Evolutionary conservation across 2,797 vertebrate genomes (phyloP), one percentile per base, ranked within the genome.

Genomic region (Xenopus petersii): DNA sequence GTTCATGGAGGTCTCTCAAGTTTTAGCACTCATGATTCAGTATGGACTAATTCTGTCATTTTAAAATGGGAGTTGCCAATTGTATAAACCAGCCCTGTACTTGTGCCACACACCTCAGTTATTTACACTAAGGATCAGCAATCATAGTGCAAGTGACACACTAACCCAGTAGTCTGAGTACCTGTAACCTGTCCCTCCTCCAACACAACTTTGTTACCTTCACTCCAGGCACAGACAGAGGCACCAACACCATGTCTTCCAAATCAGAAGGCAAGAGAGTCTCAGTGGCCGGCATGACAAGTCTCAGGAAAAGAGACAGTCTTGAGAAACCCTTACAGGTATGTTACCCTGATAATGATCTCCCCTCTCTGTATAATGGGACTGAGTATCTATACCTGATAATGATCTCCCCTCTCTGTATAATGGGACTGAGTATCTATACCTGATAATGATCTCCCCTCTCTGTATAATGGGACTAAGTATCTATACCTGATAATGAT

Each of bases 41-140:
- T 21, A 21, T 21, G 21, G 21, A 21, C 21, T 21, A 36, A 3
- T 36, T 6, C 6, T 4, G 33, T 36, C 33, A 36, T 36, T 36
- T 36, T 36, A 36, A 36, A 36, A 36, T 36, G 33, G 33, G 33
- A 36, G 33, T 36, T 36, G 33, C 33, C 33, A 36, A 36, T 36
- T 36, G 33, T 36, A 36, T 36, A 0, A 36, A 36, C 33, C 33
- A 49, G 49, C 70, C 75, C 15, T 64, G 10, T n/a, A 9, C 33
- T 12, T 48, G 26, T 54, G 69, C 75, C 63, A 54, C 62, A 60
- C 13, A 42, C 59, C 68, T 26, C 10, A 33, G 10, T 48, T 78
- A 64, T 78, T 78, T 64, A 78, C 70, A 48, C 7, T 66, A 64
- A 69, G 75, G 75, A 71, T 78, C 73, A 78, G 75, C 67, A 68